Percentiles rank a stretch among this genome's conserved stretches.
Evolutionary conservation across 2,113 vertebrate genomes (phyloP).

Genomic region (Corvus hawaiiensis): DNA sequence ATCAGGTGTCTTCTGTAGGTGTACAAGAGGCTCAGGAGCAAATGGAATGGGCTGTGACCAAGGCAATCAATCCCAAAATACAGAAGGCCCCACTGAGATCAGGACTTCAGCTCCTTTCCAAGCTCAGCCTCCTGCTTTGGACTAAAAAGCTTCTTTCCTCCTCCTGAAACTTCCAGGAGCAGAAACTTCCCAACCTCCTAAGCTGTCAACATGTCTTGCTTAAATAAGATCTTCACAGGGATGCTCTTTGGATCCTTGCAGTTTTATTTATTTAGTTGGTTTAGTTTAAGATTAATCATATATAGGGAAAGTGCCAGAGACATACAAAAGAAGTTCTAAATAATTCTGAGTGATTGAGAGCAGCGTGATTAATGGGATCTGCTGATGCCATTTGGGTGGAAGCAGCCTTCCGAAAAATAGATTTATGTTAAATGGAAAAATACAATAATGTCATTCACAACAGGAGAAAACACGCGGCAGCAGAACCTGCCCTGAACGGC

Average conservation of each 20-base stretch:
- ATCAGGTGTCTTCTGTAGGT: background rate
- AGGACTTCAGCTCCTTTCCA: background rate
- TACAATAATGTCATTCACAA: constrained; percentile 58
- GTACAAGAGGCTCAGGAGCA: background rate
- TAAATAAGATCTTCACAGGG: constrained; percentile 12
- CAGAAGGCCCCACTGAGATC: background rate
- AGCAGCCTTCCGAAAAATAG: constrained; percentile 54
- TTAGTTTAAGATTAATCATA: constrained; percentile 60
- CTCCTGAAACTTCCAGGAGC: background rate
- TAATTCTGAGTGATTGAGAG: constrained; percentile 64
- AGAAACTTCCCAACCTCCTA: background rate
- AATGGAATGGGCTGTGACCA: background rate
- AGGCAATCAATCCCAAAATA: background rate
- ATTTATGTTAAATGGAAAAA: constrained; percentile 63
- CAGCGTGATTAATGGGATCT: constrained; percentile 56
- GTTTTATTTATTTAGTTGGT: constrained; percentile 46
- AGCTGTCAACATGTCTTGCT: background rate
- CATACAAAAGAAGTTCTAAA: constrained; percentile 49
- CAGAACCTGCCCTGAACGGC: background rate
- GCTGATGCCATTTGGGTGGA: constrained; percentile 19
- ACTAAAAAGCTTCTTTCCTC: background rate
- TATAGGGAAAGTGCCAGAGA: constrained; percentile 18
- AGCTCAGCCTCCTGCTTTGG: background rate
- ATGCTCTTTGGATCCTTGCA: background rate
- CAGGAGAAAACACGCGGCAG: background rate